phyloP scores from a whole-genome alignment of 2,113 vertebrate genomes.

The Cheirogaleus medius region DNA sequence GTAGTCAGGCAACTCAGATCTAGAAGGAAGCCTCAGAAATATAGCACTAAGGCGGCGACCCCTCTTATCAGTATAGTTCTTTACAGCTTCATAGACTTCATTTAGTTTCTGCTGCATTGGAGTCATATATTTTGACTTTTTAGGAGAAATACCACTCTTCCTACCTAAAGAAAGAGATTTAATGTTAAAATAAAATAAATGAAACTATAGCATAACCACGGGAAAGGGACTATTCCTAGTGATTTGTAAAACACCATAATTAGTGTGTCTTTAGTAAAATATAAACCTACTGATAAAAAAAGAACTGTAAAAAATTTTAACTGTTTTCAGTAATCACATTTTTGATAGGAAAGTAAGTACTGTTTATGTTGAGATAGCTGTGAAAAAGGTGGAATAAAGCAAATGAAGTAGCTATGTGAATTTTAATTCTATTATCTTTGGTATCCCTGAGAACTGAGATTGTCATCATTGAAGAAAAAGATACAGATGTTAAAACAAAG shows the following conservation, averaged over 20 bases:
- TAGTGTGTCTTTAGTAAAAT: background rate
- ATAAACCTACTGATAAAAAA: slow-evolving; percentile 3
- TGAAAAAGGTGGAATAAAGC: background rate
- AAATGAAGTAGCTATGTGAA: background rate
- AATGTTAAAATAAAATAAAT: slow-evolving; percentile 55
- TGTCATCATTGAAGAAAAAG: background rate
- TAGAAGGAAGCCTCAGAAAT: slow-evolving; percentile 96
- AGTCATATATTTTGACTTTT: slow-evolving; percentile 98
- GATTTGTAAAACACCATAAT: slow-evolving; percentile 18
- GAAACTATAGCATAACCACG: background rate
- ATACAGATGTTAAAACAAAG: background rate
- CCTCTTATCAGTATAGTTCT: slow-evolving; percentile 97
- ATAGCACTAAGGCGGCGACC: slow-evolving; percentile 98
- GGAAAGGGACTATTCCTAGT: background rate
- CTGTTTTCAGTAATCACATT: slow-evolving; percentile 6
- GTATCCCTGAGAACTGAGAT: background rate
- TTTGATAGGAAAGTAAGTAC: background rate
- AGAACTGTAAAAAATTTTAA: slow-evolving; percentile 21
- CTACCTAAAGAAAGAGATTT: slow-evolving; percentile 86
- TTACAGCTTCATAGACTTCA: slow-evolving; percentile 97
- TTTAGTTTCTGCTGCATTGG: slow-evolving; percentile 98
- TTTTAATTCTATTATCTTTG: background rate
- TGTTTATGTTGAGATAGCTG: background rate
- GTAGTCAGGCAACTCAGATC: slow-evolving; percentile 98
- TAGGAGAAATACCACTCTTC: slow-evolving; percentile 96